Conservation (phyloP, 2,797 vertebrate genomes). For the Avahi laniger region DNA sequence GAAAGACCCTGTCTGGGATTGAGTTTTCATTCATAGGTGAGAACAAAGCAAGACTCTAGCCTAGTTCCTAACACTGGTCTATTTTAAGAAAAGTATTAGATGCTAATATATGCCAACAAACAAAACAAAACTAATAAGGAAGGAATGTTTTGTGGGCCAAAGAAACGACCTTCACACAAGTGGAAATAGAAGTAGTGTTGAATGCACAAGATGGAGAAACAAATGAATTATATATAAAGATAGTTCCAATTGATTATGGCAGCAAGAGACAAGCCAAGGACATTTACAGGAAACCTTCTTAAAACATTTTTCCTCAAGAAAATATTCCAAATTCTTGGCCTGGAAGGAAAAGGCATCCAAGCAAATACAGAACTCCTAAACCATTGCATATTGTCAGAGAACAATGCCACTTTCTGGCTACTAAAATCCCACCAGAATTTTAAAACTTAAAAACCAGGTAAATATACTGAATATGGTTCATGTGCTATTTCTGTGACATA, state of each 20-base stretch:
- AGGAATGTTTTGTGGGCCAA: background rate
- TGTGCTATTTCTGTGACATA: background rate
- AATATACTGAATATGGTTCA: background rate
- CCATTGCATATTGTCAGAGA: background rate
- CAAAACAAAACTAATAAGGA: background rate
- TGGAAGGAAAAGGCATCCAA: background rate
- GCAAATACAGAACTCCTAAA: background rate
- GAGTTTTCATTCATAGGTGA: background rate
- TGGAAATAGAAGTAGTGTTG: background rate
- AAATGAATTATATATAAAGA: constrained; percentile 62
- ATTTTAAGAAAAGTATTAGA: background rate
- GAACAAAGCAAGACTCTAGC: background rate
- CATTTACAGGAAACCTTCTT: background rate
- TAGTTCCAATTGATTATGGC: constrained; percentile 37
- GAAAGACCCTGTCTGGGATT: background rate
- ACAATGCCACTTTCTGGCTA: background rate
- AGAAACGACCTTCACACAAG: constrained; percentile 13
- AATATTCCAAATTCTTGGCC: constrained; percentile 15
- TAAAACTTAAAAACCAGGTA: background rate
- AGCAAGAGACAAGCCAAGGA: constrained; percentile 41
- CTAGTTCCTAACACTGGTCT: background rate
- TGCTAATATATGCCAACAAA: background rate
- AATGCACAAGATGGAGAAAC: constrained; percentile 4
- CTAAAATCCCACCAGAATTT: background rate
- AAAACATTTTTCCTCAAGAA: constrained; percentile 46